These are phyloP conservation scores for Drosophila truncata DNA, from an alignment of 1,140 invertebrate genomes.

Conservation along the genomic window DNA sequence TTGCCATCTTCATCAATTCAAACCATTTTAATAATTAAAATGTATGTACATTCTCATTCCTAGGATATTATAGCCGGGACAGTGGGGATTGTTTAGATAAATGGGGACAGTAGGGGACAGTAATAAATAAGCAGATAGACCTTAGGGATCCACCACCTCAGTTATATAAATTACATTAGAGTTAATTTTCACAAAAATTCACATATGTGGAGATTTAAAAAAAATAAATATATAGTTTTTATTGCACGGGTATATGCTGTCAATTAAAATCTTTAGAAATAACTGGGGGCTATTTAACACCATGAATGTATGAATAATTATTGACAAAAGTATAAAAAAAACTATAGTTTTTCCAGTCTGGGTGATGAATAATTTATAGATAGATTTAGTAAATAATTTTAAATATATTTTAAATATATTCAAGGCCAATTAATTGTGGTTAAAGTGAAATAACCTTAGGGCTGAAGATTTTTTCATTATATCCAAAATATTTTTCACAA, in stretches of 20 bases:
- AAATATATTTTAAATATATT: not conserved
- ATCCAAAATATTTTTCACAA: not conserved
- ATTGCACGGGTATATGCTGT: no score
- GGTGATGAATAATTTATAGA: no score
- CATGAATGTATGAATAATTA: not conserved
- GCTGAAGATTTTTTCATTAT: not conserved
- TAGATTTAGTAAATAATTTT: no score
- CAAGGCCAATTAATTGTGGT: not conserved
- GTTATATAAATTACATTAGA: no score
- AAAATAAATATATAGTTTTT: no score
- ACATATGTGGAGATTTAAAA: no score
- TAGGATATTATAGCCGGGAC: not conserved
- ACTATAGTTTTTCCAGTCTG: no score
- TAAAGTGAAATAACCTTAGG: not conserved
- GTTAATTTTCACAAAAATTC: no score
- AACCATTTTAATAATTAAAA: conserved; percentile 10
- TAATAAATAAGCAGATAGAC: not conserved
- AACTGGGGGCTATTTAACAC: no score
- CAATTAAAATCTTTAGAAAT: no score
- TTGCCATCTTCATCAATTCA: not conserved
- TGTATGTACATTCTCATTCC: not conserved
- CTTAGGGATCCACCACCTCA: not conserved
- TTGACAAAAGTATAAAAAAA: not conserved
- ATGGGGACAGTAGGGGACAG: conserved; percentile 5
- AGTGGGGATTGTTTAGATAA: not conserved